Conservation (phyloP, 2,888 invertebrate genomes). For the Epiperipatus broadwayi region DNA sequence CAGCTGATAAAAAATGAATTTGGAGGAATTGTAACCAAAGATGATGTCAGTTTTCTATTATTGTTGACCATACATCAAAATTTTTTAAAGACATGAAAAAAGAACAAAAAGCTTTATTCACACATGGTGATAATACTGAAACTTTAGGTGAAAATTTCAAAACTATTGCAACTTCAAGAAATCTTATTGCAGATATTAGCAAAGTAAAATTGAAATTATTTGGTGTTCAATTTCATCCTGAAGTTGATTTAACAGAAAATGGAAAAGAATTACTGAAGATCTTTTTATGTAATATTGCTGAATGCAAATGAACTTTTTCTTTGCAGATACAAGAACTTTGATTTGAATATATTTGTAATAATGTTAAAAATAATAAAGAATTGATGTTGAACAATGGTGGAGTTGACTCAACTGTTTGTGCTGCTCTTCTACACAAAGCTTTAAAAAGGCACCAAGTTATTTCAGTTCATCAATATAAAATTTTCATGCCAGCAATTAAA, state of each 20-base stretch:
- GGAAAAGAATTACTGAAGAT: constrained; percentile 80
- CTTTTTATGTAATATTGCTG: constrained; percentile 78
- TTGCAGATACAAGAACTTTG: constrained; percentile 74
- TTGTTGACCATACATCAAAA: constrained; percentile 67
- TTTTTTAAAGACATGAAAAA: constrained; percentile 55
- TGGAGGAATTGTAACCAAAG: constrained; percentile 70
- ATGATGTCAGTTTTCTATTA: constrained; percentile 69
- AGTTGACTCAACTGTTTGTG: constrained; percentile 98
- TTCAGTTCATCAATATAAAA: constrained; percentile 94
- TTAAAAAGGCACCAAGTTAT: constrained; percentile 66
- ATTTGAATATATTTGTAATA: constrained; percentile 70
- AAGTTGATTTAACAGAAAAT: constrained; percentile 78
- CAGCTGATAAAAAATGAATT: constrained; percentile 92
- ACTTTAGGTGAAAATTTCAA: constrained; percentile 73
- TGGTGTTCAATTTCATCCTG: constrained; percentile 97
- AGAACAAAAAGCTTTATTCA: constrained; percentile 71
- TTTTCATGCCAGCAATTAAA: constrained; percentile 58
- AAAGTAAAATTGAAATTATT: constrained; percentile 48
- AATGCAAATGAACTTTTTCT: constrained; percentile 66
- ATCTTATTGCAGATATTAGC: constrained; percentile 48
- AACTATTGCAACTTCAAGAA: constrained; percentile 60
- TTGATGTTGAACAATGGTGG: constrained; percentile 86
- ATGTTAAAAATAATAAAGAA: constrained; percentile 78
- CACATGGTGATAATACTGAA: constrained; percentile 91
- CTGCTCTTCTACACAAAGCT: constrained; percentile 76